Base-by-base conservation (phyloP, 1,140 invertebrate species). In the Saccostrea glomerata region DNA sequence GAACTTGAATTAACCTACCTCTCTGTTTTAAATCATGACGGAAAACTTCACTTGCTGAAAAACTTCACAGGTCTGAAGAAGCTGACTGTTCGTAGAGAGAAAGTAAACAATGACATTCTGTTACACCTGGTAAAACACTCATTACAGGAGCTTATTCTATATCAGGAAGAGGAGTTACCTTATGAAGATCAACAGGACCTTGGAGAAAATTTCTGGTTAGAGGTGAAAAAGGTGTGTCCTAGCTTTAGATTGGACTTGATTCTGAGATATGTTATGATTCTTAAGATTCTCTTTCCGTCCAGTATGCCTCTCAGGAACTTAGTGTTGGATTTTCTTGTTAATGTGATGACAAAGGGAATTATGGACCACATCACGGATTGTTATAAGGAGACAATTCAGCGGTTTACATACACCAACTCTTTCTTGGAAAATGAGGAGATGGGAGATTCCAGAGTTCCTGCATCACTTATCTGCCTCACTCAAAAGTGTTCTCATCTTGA, bases 341-440 rank as follows among this genome's bases (percentile, higher is more conserved):
- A 92, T 70, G 90, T 92, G 84, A 89, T 92, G 55, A 92, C 91
- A 12, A 91, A 90, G 89, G 91, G 90, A 23, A 87, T 92, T 54
- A 84, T 92, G 9, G 91, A 92, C 77, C 90, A 91, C 70, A 86
- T 92, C 15, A 60, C 89, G 1, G 86, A 88, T 56, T 66, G 85
- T 63, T 92, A 91, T 60, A 86, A 85, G 47, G 25, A 89, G 25
- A 87, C 89, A 17, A 63, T 92, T n/a, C 63, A 89, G 40, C 70
- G 84, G 25, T 92, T 92, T 47, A 90, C 88, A 54, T 92, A 92
- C 88, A 91, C 90, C 60, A 92, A 92, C 70, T 90, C 89, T 11
- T 89, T 90, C 40, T 58, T 91, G n/a, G 90, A 92, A 87, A 90
- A 89, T 66, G 89, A 89, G 66, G 91, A 92, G 82, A 89, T 87